phyloP scores from a whole-genome alignment of 1,140 invertebrate species.

The Macrobrachium nipponense region DNA sequence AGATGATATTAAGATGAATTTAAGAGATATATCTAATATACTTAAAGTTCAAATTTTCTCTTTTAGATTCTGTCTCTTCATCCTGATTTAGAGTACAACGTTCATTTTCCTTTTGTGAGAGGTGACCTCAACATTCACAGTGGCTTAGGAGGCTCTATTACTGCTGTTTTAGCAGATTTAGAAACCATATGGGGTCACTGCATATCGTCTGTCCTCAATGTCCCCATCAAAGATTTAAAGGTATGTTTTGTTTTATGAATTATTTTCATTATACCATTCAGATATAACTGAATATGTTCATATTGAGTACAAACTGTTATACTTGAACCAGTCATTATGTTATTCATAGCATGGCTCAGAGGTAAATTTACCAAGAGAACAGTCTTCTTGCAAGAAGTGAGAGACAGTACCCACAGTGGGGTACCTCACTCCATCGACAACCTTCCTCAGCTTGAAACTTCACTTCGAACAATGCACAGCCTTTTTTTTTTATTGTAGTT shows the following conservation, averaged over 20 bases:
- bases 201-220: constrained; percentile 80
- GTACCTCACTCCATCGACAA: too few species aligned
- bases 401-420: too few species aligned
- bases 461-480: too few species aligned
- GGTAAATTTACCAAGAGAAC: too few species aligned
- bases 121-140: constrained; percentile 89
- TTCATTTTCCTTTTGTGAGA: constrained; percentile 89
- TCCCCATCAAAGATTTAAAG: constrained; percentile 81
- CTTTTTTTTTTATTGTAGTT: too few species aligned
- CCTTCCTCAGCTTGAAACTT: too few species aligned
- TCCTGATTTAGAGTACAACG: constrained; percentile 81
- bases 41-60: not conserved
- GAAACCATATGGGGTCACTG: constrained; percentile 89
- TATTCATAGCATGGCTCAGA: too few species aligned
- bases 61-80: constrained; percentile 78
- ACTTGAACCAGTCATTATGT: too few species aligned
- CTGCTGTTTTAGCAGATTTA: constrained; percentile 84
- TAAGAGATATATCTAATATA: not conserved
- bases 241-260: constrained; percentile 65
- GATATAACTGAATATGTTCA: constrained; percentile 27
- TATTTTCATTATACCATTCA: not conserved
- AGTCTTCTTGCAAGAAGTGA: too few species aligned
- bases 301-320: too few species aligned
- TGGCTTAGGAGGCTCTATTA: constrained; percentile 85
- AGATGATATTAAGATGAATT: not conserved